phyloP scores from a whole-genome alignment of 2,797 vertebrate genomes.

The Prunella strophiata region DNA sequence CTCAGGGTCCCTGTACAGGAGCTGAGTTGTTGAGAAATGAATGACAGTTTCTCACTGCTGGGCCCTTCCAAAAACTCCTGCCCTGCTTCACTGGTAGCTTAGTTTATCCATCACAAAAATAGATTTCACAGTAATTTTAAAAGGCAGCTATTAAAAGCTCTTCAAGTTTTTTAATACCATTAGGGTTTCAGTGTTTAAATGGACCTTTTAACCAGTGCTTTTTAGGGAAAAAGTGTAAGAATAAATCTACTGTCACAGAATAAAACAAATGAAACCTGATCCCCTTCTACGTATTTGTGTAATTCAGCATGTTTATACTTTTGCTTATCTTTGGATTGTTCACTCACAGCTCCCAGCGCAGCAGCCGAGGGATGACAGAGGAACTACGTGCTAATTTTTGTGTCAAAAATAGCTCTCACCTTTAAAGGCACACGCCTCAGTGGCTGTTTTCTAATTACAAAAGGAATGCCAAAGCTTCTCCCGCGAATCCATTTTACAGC shows the following conservation, averaged over 20 bases:
- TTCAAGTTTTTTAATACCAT: conserved; percentile 11
- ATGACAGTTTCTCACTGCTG: background rate
- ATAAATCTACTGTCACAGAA: background rate
- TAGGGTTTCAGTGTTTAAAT: background rate
- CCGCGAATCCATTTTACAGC: conserved; percentile 22
- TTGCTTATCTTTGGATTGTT: conserved; percentile 31
- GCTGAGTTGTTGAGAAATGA: background rate
- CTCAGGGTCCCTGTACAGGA: background rate
- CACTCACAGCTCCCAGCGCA: conserved; percentile 16
- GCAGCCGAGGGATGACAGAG: conserved; percentile 36
- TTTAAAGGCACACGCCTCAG: conserved; percentile 19
- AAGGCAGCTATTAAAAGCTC: conserved; percentile 50
- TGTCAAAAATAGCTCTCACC: conserved; percentile 63
- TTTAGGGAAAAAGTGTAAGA: conserved; percentile 13
- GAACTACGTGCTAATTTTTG: conserved; percentile 57
- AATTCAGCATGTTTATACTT: background rate
- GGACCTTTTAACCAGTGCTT: background rate
- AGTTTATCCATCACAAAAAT: conserved; percentile 19
- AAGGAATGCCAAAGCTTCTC: conserved; percentile 22
- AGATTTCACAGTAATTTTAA: conserved; percentile 13
- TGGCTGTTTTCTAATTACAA: conserved; percentile 43
- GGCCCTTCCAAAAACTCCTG: background rate
- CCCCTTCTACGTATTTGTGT: background rate
- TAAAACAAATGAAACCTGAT: background rate
- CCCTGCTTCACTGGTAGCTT: background rate